Percentiles rank a stretch among this genome's conserved stretches.
Evolutionary conservation across 37 sponge, comb jelly and placozoan genomes (phyloP).

Genomic region (Ephydatia muelleri): DNA sequence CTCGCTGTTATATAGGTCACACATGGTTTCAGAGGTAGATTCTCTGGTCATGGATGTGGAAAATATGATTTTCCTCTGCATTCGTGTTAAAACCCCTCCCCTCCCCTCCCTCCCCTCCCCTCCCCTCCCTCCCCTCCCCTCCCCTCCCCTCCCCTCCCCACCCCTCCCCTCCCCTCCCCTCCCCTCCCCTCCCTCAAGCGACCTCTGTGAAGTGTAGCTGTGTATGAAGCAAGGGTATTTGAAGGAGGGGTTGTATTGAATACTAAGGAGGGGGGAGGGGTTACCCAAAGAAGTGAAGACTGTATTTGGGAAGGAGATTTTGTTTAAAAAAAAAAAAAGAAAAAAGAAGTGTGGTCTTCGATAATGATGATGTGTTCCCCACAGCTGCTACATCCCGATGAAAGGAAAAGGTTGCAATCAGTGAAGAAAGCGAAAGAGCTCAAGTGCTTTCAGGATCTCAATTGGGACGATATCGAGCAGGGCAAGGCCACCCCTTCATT

Average conservation of each 20-base stretch:
- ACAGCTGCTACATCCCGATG: constrained; percentile 64
- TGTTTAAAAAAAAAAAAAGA: not conserved
- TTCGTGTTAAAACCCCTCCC: too few species aligned
- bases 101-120: too few species aligned
- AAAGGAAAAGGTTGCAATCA: constrained; percentile 43
- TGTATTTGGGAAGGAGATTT: not conserved
- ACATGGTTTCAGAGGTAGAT: too few species aligned
- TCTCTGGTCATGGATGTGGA: too few species aligned
- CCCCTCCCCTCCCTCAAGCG: not conserved
- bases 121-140: not conserved
- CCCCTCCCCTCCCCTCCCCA: not conserved
- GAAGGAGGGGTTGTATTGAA: not conserved
- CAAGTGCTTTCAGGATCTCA: constrained; percentile 21
- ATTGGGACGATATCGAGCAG: constrained; percentile 47
- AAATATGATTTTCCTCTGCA: too few species aligned
- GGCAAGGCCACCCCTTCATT: constrained; percentile 46
- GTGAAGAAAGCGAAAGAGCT: constrained; percentile 35
- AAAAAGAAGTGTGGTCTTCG: not conserved
- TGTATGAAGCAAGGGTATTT: not conserved
- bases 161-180: not conserved
- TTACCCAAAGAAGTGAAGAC: not conserved
- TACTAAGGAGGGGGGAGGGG: too few species aligned
- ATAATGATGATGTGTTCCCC: not conserved
- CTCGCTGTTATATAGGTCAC: too few species aligned
- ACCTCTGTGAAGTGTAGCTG: too few species aligned